Evolutionary conservation across 92 coral and sea anemone species (phyloP).

Genomic region (Actinernus sp.): DNA sequence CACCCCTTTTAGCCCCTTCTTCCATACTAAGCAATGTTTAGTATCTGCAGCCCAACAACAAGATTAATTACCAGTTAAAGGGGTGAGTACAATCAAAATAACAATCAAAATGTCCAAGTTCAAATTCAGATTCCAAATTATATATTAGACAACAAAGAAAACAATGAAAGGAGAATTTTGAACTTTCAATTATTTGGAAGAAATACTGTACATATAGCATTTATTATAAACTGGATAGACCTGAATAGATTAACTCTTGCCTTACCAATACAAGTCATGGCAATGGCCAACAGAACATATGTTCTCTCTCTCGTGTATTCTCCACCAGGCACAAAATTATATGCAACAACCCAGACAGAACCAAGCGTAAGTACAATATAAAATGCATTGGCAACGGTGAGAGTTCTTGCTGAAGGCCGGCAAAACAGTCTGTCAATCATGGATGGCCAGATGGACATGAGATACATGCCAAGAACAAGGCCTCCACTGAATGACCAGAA

Average conservation of each 20-base stretch:
- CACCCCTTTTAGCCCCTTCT: no score
- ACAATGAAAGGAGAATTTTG: no score
- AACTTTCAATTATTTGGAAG: neutral
- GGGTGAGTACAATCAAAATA: no score
- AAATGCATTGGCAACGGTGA: constrained; percentile 72
- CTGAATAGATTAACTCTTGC: no score
- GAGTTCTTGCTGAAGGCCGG: constrained; percentile 77
- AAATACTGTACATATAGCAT: neutral
- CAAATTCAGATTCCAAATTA: no score
- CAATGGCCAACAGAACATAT: constrained; percentile 64
- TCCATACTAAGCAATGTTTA: no score
- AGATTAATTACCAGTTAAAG: no score
- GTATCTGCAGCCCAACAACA: no score
- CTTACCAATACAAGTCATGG: constrained; percentile 88
- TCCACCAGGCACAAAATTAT: constrained; percentile 98
- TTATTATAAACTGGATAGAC: no score
- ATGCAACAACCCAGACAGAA: constrained; percentile 98
- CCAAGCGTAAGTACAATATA: constrained; percentile 82
- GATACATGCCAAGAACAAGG: constrained; percentile 70
- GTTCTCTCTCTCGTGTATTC: constrained; percentile 94
- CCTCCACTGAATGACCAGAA: constrained; percentile 88
- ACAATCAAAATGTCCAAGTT: no score
- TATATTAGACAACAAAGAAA: no score
- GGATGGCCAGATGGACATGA: constrained; percentile 96
- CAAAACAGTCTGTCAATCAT: constrained; percentile 93